A percentile compares a stretch with the other conserved stretches of the same genome.
phyloP scores from a whole-genome alignment of 2,797 vertebrate species.

The Lophius americanus region DNA sequence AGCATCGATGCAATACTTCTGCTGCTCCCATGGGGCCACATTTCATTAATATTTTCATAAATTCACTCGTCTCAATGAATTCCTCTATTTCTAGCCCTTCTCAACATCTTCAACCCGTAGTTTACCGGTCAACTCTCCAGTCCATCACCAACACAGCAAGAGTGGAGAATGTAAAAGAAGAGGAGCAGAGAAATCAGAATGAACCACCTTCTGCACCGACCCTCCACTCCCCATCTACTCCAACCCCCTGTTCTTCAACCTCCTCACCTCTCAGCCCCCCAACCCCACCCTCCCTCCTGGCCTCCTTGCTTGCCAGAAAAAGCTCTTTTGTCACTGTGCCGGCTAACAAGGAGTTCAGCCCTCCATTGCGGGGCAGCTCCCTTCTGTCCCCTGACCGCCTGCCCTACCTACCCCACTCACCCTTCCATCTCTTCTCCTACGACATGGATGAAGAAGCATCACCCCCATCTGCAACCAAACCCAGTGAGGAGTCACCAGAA shows the following conservation, averaged over 20 bases:
- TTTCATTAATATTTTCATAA: background rate
- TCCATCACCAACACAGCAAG: conserved; percentile 72
- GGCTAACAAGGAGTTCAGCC: conserved; percentile 83
- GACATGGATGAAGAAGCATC: conserved; percentile 86
- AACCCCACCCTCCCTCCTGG: conserved; percentile 72
- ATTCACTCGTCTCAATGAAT: conserved; percentile 37
- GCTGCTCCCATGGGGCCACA: no score
- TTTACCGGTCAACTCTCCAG: conserved; percentile 64
- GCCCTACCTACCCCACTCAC: conserved; percentile 91
- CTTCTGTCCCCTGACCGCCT: conserved; percentile 82
- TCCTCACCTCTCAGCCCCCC: conserved; percentile 48
- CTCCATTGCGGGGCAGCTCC: conserved; percentile 74
- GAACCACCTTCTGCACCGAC: conserved; percentile 14
- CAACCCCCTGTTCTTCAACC: conserved; percentile 5
- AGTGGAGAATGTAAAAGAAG: conserved; percentile 51
- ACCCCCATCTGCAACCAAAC: conserved; percentile 47
- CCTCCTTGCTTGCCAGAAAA: conserved; percentile 74
- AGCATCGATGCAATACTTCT: background rate
- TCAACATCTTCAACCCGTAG: conserved; percentile 40
- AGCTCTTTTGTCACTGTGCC: conserved; percentile 74
- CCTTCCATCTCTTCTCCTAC: conserved; percentile 96
- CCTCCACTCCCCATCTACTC: background rate
- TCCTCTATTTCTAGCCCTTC: conserved; percentile 56
- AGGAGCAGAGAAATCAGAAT: conserved; percentile 39
- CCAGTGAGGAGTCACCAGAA: conserved; percentile 50